These are phyloP conservation scores for Pseudopipra pipra DNA, from an alignment of 2,113 vertebrate species.

Conservation along the genomic window DNA sequence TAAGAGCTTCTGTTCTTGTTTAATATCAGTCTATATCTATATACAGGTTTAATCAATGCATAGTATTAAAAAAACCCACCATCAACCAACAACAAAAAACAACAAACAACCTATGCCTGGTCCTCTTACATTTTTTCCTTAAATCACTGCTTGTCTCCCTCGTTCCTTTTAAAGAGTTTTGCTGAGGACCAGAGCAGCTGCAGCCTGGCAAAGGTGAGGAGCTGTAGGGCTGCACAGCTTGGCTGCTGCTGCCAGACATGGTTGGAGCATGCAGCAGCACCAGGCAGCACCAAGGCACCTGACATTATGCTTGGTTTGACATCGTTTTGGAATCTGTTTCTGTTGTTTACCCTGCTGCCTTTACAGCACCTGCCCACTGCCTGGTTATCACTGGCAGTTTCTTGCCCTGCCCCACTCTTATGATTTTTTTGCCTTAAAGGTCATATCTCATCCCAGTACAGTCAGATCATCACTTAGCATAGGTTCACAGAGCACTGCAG, in stretches of 20 bases:
- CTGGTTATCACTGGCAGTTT: background rate
- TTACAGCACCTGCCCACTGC: background rate
- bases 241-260: background rate
- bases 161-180: rapidly evolving
- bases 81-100: background rate
- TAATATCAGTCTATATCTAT: background rate
- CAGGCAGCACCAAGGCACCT: background rate
- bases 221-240: background rate
- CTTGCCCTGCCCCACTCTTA: background rate
- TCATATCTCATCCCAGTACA: background rate
- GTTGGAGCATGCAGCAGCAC: background rate
- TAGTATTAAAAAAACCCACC: background rate
- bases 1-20: background rate
- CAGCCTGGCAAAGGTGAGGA: background rate
- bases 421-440: background rate
- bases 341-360: background rate
- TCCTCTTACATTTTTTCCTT: background rate
- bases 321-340: rapidly evolving
- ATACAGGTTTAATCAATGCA: background rate
- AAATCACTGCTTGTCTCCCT: background rate
- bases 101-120: background rate
- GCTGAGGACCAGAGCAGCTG: background rate
- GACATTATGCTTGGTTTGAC: background rate
- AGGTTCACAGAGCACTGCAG: background rate
- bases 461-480: background rate